Evolutionary conservation across 2,888 invertebrate genomes (phyloP).

Genomic region (Rhingia rostrata): DNA sequence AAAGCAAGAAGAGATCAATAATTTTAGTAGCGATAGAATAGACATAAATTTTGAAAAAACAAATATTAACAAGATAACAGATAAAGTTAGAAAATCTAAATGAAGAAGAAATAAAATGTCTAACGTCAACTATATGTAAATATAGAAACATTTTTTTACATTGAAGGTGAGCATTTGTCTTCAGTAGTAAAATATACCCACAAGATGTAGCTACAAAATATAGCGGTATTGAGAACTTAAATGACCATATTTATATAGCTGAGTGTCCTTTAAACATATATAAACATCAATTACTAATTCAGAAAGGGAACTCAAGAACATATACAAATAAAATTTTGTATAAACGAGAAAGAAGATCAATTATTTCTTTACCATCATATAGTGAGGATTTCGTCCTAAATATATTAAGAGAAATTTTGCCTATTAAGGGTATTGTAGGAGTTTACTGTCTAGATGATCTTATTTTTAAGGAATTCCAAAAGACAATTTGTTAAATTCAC

Average conservation of each 20-base stretch:
- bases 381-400: conserved; percentile 3
- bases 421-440: conserved; percentile 35
- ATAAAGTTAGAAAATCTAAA: conserved; percentile 35
- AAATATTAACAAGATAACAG: background rate
- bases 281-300: conserved; percentile 38
- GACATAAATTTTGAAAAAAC: conserved; percentile 18
- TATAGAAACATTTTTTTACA: conserved; percentile 21
- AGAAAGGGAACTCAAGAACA: background rate
- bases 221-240: conserved; percentile 39
- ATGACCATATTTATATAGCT: conserved; percentile 60
- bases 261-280: conserved; percentile 59
- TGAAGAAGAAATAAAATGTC: conserved; percentile 19
- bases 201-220: conserved; percentile 6
- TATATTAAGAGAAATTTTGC: conserved; percentile 22
- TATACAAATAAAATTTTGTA: conserved; percentile 37
- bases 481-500: conserved; percentile 1
- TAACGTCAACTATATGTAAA: conserved; percentile 9
- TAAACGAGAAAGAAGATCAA: background rate
- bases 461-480: background rate
- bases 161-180: conserved; percentile 28
- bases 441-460: conserved; percentile 1
- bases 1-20: conserved; percentile 6
- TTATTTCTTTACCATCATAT: conserved; percentile 5
- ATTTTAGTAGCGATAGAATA: background rate
- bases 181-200: conserved; percentile 8